Evolutionary conservation across 2,888 invertebrate species (phyloP).

Genomic region (Drosophila mercatorum): DNA sequence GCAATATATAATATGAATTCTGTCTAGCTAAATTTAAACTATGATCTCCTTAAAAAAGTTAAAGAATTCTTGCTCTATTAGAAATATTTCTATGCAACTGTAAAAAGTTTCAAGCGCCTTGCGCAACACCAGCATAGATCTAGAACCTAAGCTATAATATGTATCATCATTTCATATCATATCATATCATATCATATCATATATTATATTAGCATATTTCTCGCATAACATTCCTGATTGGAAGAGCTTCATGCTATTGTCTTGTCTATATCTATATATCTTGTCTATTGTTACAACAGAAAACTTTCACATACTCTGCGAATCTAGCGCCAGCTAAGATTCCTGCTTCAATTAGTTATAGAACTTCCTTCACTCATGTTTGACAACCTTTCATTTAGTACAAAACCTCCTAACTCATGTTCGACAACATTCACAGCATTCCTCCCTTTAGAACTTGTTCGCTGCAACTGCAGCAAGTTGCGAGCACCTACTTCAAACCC

Average conservation of each 20-base stretch:
- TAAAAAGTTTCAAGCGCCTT: neutral
- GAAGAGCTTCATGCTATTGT: too few relatives aligned
- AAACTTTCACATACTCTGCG: neutral
- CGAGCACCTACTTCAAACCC: neutral
- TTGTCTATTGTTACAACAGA: neutral
- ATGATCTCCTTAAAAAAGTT: too few relatives aligned
- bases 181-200: too few relatives aligned
- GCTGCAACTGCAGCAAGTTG: constrained; percentile 34
- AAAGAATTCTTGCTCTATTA: too few relatives aligned
- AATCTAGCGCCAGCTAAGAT: too few relatives aligned
- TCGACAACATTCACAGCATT: neutral
- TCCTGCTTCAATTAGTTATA: neutral
- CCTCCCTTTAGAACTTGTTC: neutral
- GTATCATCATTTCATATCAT: too few relatives aligned
- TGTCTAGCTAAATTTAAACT: neutral
- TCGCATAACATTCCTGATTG: too few relatives aligned
- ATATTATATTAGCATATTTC: too few relatives aligned
- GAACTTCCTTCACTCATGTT: too few relatives aligned
- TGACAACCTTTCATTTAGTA: neutral
- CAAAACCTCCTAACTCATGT: neutral
- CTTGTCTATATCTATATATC: too few relatives aligned
- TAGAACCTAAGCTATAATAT: neutral
- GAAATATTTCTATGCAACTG: neutral
- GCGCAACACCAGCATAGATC: neutral
- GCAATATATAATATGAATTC: neutral